Evolutionary conservation across 2,797 vertebrate genomes (phyloP), one percentile per base, ranked within the genome.

Genomic region (Syngnathus rostellatus): DNA sequence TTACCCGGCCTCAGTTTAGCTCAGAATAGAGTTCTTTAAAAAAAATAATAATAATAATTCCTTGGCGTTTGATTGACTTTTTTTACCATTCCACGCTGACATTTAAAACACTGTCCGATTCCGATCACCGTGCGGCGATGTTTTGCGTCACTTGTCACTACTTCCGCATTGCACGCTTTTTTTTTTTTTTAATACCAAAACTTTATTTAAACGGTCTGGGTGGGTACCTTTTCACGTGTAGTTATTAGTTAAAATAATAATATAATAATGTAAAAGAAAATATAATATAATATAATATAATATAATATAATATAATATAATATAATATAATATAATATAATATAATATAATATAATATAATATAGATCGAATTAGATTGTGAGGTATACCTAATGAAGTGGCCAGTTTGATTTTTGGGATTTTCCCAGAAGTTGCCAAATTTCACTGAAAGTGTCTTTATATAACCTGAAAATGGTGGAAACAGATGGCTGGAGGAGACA

Each of bases 401-500:
- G 11, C 53, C 23, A 31, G 3, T 55, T n/a, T 2, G 31, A 57
- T 57, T 11, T 11, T 19, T 9, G 21, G 25, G 23, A 25, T 55
- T 25, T 55, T 25, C 53, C 23, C 23, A 31, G 9, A 23, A 23
- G 9, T 54, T 6, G 54, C 25, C 11, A 3, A 45, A 16, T 62
- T 43, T 6, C 14, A 16, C 41, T 41, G 19, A 21, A 63, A 50
- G 9, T 51, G 57, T 57, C 60, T 74, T 74, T 71, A 68, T 64
- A 17, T 79, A 75, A 79, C 46, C 60, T 64, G 62, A 62, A 67
- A 81, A 48, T 77, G 39, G 45, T 61, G 43, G 40, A 69, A 63
- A 75, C 64, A 74, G 71, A 71, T 2, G 54, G 63, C 45, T 64
- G 67, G 63, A 23, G 31, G 37, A 3, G 58, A 31, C 31, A 31